phyloP scores from a whole-genome alignment of 2,797 vertebrate genomes.

The Sus cebifrons region DNA sequence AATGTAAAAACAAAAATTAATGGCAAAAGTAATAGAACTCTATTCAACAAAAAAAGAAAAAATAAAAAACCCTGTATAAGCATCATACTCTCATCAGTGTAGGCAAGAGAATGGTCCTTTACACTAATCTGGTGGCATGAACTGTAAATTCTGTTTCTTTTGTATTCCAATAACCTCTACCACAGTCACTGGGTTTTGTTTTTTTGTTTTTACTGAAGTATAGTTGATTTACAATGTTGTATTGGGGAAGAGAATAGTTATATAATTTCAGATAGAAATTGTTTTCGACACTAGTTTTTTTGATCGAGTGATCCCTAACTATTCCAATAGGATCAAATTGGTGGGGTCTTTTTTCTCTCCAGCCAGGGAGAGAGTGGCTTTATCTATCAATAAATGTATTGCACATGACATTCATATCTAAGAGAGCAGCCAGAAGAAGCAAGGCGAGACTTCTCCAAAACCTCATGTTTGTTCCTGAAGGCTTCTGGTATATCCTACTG shows the following conservation, averaged over 20 bases:
- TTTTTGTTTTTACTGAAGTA: background rate
- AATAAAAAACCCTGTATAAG: background rate
- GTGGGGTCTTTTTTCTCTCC: background rate
- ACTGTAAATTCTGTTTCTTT: background rate
- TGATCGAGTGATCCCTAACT: conserved; percentile 5
- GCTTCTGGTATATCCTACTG: background rate
- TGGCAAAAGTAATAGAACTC: conserved; percentile 52
- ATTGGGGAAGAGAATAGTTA: background rate
- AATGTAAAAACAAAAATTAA: background rate
- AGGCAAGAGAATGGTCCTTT: conserved; percentile 20
- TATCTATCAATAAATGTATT: background rate
- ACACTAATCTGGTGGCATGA: background rate
- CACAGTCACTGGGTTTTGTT: background rate
- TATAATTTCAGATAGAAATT: background rate
- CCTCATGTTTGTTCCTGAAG: background rate
- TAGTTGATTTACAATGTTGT: background rate
- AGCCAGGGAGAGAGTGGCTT: background rate
- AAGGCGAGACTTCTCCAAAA: background rate
- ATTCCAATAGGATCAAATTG: background rate
- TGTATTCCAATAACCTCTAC: background rate
- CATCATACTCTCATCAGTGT: background rate
- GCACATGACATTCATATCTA: background rate
- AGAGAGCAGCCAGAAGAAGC: background rate
- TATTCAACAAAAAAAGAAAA: background rate
- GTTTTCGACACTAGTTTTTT: conserved; percentile 37